These are phyloP conservation scores for Argyresthia goedartella DNA, from an alignment of 2,888 invertebrate species.

Conservation along the genomic window DNA sequence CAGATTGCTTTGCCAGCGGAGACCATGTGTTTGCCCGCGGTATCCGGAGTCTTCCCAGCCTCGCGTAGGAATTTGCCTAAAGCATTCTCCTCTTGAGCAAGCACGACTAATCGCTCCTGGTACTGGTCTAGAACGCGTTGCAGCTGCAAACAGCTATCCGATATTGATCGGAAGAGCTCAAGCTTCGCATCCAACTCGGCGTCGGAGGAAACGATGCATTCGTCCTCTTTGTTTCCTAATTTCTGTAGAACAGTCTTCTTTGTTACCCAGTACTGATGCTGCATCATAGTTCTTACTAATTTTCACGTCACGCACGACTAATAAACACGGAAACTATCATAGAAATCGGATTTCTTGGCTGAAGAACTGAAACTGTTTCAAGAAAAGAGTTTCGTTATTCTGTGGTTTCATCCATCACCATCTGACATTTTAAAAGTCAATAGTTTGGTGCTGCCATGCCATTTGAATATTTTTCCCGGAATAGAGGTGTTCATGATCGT, in stretches of 20 bases:
- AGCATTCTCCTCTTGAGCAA: conserved; percentile 96
- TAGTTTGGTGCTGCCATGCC: no score
- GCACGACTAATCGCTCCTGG: conserved; percentile 90
- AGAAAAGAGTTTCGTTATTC: no score
- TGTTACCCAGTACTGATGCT: conserved; percentile 98
- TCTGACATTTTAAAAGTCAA: no score
- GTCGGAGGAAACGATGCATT: conserved; percentile 95
- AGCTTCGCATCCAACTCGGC: conserved; percentile 97
- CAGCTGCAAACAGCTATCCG: conserved; percentile 88
- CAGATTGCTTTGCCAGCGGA: conserved; percentile 86
- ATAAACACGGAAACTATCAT: not conserved
- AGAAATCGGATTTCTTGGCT: not conserved
- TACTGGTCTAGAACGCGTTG: conserved; percentile 92
- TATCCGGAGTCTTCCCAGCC: conserved; percentile 91
- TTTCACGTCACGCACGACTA: not conserved
- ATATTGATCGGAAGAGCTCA: conserved; percentile 92
- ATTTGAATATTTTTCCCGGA: no score
- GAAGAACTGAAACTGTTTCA: not conserved
- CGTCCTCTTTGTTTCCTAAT: conserved; percentile 97
- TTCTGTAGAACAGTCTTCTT: conserved; percentile 95
- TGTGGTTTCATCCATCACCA: no score
- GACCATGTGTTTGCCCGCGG: conserved; percentile 74
- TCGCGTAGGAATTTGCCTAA: conserved; percentile 95
- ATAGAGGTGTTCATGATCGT: no score
- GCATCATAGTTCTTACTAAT: conserved; percentile 68